phyloP scores from a whole-genome alignment of 2,113 vertebrate species.

The Oostethus manadensis region DNA sequence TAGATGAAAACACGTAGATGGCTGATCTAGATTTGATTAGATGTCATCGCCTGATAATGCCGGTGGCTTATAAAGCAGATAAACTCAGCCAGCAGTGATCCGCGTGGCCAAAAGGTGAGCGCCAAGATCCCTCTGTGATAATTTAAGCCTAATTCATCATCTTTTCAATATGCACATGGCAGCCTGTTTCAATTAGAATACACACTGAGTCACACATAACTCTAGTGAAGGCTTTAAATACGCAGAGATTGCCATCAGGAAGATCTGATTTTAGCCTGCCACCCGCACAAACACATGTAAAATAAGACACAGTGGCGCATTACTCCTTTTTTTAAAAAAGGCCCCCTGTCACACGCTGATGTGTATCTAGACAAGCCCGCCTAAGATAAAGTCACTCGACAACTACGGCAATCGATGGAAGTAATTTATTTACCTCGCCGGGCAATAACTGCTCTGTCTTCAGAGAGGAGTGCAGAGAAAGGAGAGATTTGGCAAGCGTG shows the following conservation, averaged over 20 bases:
- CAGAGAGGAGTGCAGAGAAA: conserved; percentile 30
- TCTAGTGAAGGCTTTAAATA: conserved; percentile 57
- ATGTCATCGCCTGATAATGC: conserved; percentile 28
- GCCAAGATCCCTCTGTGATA: conserved; percentile 21
- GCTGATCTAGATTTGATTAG: conserved; percentile 13
- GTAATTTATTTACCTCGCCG: conserved; percentile 76
- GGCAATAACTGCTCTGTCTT: conserved; percentile 70
- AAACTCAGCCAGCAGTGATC: conserved; percentile 20
- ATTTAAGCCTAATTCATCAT: conserved; percentile 33
- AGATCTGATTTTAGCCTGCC: conserved; percentile 50
- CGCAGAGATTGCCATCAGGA: conserved; percentile 56
- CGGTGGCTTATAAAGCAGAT: conserved; percentile 33
- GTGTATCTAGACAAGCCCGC: conserved; percentile 72
- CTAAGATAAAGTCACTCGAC: conserved; percentile 75
- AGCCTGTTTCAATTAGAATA: conserved; percentile 34
- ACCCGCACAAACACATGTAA: conserved; percentile 14
- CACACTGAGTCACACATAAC: conserved; percentile 16
- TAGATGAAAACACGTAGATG: conserved; percentile 18
- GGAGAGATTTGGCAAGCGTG: conserved; percentile 62
- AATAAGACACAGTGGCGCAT: conserved; percentile 36
- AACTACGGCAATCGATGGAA: conserved; percentile 75
- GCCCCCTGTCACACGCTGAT: conserved; percentile 60
- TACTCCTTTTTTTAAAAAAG: conserved; percentile 12
- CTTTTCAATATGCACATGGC: conserved; percentile 32
- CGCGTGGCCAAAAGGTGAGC: conserved; percentile 29